Conservation (phyloP, 1,140 invertebrate species). For the Cydia strobilella region DNA sequence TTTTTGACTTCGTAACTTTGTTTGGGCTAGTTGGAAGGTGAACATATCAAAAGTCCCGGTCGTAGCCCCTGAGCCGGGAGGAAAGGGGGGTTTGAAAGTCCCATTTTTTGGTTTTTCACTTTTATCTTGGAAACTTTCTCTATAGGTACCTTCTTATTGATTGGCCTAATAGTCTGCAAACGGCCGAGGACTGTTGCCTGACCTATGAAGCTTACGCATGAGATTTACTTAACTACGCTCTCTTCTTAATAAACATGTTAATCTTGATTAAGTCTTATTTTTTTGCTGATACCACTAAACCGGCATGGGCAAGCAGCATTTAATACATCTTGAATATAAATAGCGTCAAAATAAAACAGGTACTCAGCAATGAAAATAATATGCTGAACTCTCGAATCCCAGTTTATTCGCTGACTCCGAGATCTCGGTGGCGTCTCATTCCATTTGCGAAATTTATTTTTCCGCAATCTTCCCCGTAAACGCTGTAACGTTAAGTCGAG, state of each 20-base stretch:
- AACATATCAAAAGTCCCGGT: no score
- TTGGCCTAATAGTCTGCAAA: no score
- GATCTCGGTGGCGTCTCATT: conserved; percentile 42
- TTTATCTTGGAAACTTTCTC: no score
- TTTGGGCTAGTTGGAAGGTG: no score
- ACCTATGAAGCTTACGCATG: no score
- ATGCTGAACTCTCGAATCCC: conserved; percentile 34
- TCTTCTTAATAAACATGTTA: neutral
- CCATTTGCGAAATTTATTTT: conserved; percentile 58
- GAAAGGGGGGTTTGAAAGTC: no score
- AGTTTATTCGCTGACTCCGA: conserved; percentile 42
- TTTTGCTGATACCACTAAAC: neutral
- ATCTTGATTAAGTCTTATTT: neutral
- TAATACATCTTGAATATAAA: conserved; percentile 23
- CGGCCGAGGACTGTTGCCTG: no score
- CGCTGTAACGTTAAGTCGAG: conserved; percentile 40
- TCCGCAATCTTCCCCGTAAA: conserved; percentile 51
- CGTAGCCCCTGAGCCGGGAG: no score
- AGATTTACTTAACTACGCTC: no score
- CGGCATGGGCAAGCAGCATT: neutral
- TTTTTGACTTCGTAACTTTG: no score
- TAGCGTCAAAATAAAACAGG: conserved; percentile 33
- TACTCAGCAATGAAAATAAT: conserved; percentile 35
- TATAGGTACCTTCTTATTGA: no score
- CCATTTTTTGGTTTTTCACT: no score